Evolutionary conservation across 2,888 invertebrate genomes (phyloP).

Genomic region (Limnephilus marmoratus): DNA sequence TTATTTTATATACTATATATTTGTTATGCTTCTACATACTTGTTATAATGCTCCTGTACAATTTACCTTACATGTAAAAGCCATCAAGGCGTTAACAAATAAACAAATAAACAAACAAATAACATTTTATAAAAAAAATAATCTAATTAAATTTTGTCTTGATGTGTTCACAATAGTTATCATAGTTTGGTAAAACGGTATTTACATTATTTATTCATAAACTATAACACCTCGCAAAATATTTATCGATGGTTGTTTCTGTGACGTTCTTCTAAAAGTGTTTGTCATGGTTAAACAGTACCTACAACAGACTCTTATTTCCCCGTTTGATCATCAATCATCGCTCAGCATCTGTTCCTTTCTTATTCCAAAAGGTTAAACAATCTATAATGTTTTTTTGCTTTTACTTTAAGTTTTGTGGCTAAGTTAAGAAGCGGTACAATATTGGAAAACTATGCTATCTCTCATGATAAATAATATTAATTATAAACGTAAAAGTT

Average conservation of each 20-base stretch:
- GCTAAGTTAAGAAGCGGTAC: background rate
- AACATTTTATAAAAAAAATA: no score
- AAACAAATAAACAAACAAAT: no score
- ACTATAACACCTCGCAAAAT: background rate
- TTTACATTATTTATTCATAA: background rate
- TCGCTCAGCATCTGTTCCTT: background rate
- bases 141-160: background rate
- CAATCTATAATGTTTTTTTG: background rate
- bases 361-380: constrained; percentile 18
- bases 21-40: no score
- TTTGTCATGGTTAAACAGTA: background rate
- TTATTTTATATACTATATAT: no score
- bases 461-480: background rate
- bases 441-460: background rate
- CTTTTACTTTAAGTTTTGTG: background rate
- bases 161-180: background rate
- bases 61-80: no score
- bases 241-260: background rate
- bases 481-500: no score
- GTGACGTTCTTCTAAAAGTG: background rate
- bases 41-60: no score
- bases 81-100: no score
- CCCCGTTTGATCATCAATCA: background rate
- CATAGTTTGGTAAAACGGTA: background rate
- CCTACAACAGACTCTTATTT: background rate